These are phyloP conservation scores for Mixornis gularis DNA, from an alignment of 2,113 vertebrate species.

Conservation along the genomic window DNA sequence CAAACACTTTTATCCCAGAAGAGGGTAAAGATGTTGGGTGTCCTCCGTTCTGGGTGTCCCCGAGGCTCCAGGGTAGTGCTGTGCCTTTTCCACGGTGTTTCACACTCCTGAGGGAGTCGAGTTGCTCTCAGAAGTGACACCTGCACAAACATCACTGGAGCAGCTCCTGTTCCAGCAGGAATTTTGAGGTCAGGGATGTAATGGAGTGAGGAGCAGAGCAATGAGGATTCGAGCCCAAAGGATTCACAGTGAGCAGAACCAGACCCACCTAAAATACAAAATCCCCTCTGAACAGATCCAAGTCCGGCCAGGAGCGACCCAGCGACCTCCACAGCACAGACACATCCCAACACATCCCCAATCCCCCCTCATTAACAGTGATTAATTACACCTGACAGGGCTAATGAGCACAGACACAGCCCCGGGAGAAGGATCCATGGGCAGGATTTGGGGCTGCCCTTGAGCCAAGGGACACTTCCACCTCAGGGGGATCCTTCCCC, in stretches of 20 bases:
- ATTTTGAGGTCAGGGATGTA: rapidly evolving
- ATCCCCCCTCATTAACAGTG: rapidly evolving
- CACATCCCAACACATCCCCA: background rate
- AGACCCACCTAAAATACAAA: background rate
- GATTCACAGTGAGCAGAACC: rapidly evolving
- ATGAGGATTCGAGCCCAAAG: no score
- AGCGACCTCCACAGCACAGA: rapidly evolving
- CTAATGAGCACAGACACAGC: rapidly evolving
- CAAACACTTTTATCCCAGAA: background rate
- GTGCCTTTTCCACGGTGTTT: rapidly evolving
- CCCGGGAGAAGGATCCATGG: rapidly evolving
- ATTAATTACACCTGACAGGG: background rate
- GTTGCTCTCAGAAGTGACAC: rapidly evolving
- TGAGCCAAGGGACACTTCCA: background rate
- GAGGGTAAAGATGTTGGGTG: rapidly evolving
- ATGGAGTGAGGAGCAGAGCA: background rate
- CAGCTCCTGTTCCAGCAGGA: background rate
- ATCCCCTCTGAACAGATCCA: rapidly evolving
- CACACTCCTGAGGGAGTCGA: rapidly evolving
- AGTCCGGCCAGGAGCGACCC: background rate
- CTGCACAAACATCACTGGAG: rapidly evolving
- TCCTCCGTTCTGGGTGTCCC: rapidly evolving
- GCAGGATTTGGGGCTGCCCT: background rate
- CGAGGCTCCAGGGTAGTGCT: rapidly evolving
- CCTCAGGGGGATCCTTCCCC: background rate